Conservation (phyloP, 2,888 invertebrate genomes). For the Drosophila phalerata region DNA sequence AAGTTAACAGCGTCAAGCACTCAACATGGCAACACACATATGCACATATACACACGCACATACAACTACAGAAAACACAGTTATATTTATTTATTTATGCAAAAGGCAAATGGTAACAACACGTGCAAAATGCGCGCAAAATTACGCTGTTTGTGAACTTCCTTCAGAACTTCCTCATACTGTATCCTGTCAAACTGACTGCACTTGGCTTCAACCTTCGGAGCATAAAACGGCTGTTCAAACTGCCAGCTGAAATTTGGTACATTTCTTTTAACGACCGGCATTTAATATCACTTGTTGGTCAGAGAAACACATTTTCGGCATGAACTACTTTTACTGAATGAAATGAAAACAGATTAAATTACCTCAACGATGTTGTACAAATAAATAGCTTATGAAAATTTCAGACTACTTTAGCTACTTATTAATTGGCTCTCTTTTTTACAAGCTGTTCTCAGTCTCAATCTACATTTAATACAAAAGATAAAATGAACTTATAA, state of each 20-base stretch:
- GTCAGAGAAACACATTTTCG: slow-evolving; percentile 27
- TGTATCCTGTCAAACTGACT: slow-evolving; percentile 30
- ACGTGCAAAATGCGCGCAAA: slow-evolving; percentile 70
- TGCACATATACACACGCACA: slow-evolving; percentile 10
- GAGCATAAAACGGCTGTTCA: slow-evolving; percentile 11
- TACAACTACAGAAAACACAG: slow-evolving; percentile 29
- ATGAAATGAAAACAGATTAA: slow-evolving; percentile 27
- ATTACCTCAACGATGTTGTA: slow-evolving; percentile 34
- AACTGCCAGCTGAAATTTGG: slow-evolving; percentile 22
- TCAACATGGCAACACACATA: slow-evolving; percentile 40
- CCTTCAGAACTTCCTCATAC: slow-evolving; percentile 32
- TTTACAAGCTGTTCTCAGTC: not conserved
- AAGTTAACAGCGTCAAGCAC: slow-evolving; percentile 62
- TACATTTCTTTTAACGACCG: slow-evolving; percentile 46
- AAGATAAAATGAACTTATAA: not conserved
- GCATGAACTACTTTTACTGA: slow-evolving; percentile 6
- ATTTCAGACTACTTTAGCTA: slow-evolving; percentile 22
- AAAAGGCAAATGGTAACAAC: slow-evolving; percentile 61
- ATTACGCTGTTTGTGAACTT: slow-evolving; percentile 40
- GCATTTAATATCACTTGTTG: slow-evolving; percentile 61
- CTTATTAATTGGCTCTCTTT: slow-evolving; percentile 22
- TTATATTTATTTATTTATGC: slow-evolving; percentile 69
- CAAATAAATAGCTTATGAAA: slow-evolving; percentile 47
- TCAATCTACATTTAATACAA: not conserved
- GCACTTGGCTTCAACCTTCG: slow-evolving; percentile 21